Base-by-base conservation (phyloP, 2,113 vertebrate species). In the Lathamus discolor region DNA sequence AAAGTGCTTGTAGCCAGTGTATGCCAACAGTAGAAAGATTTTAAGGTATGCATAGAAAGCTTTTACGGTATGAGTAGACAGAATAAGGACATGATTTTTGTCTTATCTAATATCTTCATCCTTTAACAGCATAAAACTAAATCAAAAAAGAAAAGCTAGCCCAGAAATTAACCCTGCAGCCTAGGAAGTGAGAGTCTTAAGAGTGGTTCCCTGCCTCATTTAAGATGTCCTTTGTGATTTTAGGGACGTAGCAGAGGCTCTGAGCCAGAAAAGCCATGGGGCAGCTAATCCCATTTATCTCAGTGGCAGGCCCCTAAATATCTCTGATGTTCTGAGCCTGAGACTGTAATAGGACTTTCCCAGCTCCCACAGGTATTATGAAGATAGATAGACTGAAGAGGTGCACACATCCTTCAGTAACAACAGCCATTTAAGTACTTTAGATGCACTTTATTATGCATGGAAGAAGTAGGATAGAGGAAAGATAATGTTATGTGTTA, bases 231-330 rank as follows among this genome's bases (percentile, higher is more conserved):
- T 96, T 82, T 87, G 54, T 92, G 91, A 94, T 94, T 92, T 95
- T 94, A 90, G 93, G 87, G 87, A 76, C 57, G 25, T 10, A 49
- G 62, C 25, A 28, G 48, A 95, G 84, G 87, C 82, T 95, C 39
- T 75, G 75, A 85, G 89, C 87, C 95, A 87, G 70, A 77, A 96
- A 80, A 85, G 70, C 79, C 90, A n/a, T 39, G 41, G 91, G 89
- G 54, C 90, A 88, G 46, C 54, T 94, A 91, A 91, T 95, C 84
- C 87, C 82, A 95, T 96, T 96, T 96, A 85, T 96, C 94, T 96
- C 87, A 37, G 49, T 95, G 95, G 67, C 92, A 96, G 92, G 87
- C 74, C 83, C 39, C 69, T 97, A 96, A 96, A 95, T 93, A 83
- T 94, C 76, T 70, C 63, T 93, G 85, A 78, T 93, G 80, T 92